Base-by-base conservation (phyloP, 1,140 invertebrate genomes). In the Anoplophora glabripennis region DNA sequence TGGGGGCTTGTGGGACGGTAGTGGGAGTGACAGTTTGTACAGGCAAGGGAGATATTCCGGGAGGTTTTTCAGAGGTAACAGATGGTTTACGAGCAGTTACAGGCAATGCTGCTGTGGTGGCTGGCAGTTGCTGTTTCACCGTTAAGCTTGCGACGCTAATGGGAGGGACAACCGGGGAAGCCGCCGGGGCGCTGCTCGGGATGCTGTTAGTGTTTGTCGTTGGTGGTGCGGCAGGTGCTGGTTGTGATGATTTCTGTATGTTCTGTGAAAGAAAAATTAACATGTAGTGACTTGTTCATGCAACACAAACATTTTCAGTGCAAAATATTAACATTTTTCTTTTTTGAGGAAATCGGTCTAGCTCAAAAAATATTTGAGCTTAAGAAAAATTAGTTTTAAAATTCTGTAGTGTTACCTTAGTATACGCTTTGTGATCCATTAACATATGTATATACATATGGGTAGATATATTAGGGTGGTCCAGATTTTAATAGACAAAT, bases 1-100 rank as follows among this genome's bases (percentile, higher is more conserved):
- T 78, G 60, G 38, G 76, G 67, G 51, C 49, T 47, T 69, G 66
- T n/a, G 60, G 61, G 42, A 59, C 57, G 1, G 63, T 59, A n/a
- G 67, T 59, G 15, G 66, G 57, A 12, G 58, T 15, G 11, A 59
- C 11, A 3, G 44, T 59, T 11, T 54, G 59, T 34, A 57, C 36
- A 4, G 53, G 53, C 33, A 57, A 41, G 28, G 55, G 38, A 10
- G 54, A 40, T 7, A 61, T 21, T 28, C 35, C 34, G n/a, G 54
- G 35, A 14, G 61, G 38, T 61, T 66, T 64, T 12, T 59, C 55
- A 37, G n/a, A 28, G 2, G 40, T 41, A 46, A 56, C 37, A 18
- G 49, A 38, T 49, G 59, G 59, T 28, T 54, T 58, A 42, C 42
- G 56, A 14, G 41, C n/a, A 15, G 49, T 37, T 44, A 8, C 44